Conservation (phyloP, 1,140 invertebrate genomes). For the Stenopsyche tienmushanensis region DNA sequence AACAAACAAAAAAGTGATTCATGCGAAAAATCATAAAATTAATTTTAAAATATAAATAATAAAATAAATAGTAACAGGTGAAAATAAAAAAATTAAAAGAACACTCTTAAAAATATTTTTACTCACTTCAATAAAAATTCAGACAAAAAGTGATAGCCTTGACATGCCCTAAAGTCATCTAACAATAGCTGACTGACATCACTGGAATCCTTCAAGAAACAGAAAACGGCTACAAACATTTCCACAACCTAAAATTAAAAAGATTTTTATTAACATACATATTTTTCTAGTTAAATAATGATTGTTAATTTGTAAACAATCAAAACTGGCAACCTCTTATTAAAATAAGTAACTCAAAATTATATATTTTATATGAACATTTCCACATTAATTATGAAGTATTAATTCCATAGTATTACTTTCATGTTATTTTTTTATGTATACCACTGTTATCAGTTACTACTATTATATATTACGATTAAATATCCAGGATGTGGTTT, state of each 20-base stretch:
- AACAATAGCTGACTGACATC: conserved; percentile 91
- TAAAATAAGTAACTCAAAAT: too few relatives aligned
- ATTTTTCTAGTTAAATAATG: not conserved
- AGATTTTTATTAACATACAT: not conserved
- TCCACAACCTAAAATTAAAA: conserved; percentile 71
- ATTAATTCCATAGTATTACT: too few relatives aligned
- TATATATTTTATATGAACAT: too few relatives aligned
- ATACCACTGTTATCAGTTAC: too few relatives aligned
- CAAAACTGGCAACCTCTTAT: not conserved
- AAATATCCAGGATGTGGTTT: too few relatives aligned
- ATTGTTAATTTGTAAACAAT: not conserved
- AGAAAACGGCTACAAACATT: conserved; percentile 98
- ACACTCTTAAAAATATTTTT: conserved; percentile 5
- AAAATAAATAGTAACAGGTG: conserved; percentile 20
- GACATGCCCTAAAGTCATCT: conserved; percentile 92
- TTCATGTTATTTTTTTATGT: too few relatives aligned
- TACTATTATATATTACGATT: too few relatives aligned
- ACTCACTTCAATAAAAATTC: conserved; percentile 92
- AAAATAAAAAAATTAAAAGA: conserved; percentile 27
- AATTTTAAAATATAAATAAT: too few relatives aligned
- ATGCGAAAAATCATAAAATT: conserved; percentile 6
- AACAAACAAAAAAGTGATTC: conserved; percentile 43
- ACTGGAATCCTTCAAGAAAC: conserved; percentile 98
- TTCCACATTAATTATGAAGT: too few relatives aligned
- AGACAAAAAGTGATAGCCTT: conserved; percentile 92